Conservation (phyloP, 1,140 invertebrate genomes). For the Copidosoma floridanum region DNA sequence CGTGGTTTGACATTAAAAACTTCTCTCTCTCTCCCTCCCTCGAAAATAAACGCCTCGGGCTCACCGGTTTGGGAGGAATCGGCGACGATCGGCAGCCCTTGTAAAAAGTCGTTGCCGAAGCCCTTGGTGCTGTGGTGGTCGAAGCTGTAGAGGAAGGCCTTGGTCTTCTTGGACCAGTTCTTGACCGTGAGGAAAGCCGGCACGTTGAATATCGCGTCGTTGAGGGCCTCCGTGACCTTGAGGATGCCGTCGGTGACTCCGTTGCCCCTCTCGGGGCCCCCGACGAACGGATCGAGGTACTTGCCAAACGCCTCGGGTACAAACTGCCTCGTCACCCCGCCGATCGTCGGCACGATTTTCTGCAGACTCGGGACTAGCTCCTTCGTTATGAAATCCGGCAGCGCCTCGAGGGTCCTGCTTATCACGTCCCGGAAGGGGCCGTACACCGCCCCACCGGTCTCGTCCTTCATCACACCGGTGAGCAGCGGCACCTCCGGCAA, state of each 20-base stretch:
- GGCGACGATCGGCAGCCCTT: constrained; percentile 60
- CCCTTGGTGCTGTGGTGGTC: constrained; percentile 65
- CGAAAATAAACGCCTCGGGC: too few species aligned
- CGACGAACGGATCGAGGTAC: constrained; percentile 35
- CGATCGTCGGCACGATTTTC: constrained; percentile 36
- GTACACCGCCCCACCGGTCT: constrained; percentile 64
- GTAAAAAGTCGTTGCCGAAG: constrained; percentile 63
- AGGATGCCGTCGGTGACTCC: not conserved
- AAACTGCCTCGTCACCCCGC: constrained; percentile 33
- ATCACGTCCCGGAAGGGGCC: constrained; percentile 59
- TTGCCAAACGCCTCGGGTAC: constrained; percentile 39
- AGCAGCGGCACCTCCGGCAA: constrained; percentile 65
- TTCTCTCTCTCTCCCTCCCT: too few species aligned
- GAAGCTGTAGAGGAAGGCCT: constrained; percentile 71
- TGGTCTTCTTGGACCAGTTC: constrained; percentile 62
- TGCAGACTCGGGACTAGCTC: constrained; percentile 54
- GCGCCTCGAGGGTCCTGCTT: constrained; percentile 47
- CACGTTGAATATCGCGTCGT: constrained; percentile 71
- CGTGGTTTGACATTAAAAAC: constrained; percentile 1
- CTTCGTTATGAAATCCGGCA: constrained; percentile 61
- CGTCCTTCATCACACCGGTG: constrained; percentile 69
- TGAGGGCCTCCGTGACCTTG: constrained; percentile 52
- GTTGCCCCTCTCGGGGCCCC: constrained; percentile 3
- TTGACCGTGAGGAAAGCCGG: constrained; percentile 69
- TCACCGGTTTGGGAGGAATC: constrained; percentile 17